Base-by-base conservation (phyloP, 2,888 invertebrate genomes). In the Xanthorhoe designata region DNA sequence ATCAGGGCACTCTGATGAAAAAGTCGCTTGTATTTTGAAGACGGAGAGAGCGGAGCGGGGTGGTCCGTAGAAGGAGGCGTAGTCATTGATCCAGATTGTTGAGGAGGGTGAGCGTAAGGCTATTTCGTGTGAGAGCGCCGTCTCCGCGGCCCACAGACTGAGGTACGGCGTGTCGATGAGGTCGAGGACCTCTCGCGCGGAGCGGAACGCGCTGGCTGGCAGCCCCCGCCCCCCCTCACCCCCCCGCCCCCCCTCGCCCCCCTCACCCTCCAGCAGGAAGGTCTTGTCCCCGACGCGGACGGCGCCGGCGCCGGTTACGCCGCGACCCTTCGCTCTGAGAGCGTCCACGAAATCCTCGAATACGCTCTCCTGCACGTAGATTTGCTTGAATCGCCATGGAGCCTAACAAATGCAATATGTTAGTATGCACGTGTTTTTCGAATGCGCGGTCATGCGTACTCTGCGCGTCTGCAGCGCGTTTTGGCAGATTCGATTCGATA, bases 51-150 rank as follows among this genome's bases (percentile, higher is more conserved):
- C 32, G 38, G 38, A 13, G 0, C 38, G 38, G 10, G 35, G 38
- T 2, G 35, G 54, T 18, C 35, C 18, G 4, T 38, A 17, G 29
- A 42, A 61, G 18, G 53, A 45, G 3, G 10, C 53, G 10, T 32
- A 53, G 4, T 61, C 60, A 8, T 61, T 61, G 7, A 61, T 18
- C 60, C 60, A 61, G 9, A 61, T 18, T 0, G 60, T 61, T 5
- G 9, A 8, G 60, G 10, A 4, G 32, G 1, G 8, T n/a, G 18
- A 32, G 0, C 1, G 29, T 4, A 61, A 18, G 3, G 60, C 45
- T 53, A 61, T 61, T 29, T 61, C 60, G 9, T 61, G 15, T 17
- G 53, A 53, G 1, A 61, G 13, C 3, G 60, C 60, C 9, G 53
- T 32, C 8, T 61, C 53, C 8, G 60, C 60, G 13, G 53, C 60